These are phyloP conservation scores for Pseudobourletiella spinata DNA, from an alignment of 1,140 invertebrate species.

Conservation along the genomic window DNA sequence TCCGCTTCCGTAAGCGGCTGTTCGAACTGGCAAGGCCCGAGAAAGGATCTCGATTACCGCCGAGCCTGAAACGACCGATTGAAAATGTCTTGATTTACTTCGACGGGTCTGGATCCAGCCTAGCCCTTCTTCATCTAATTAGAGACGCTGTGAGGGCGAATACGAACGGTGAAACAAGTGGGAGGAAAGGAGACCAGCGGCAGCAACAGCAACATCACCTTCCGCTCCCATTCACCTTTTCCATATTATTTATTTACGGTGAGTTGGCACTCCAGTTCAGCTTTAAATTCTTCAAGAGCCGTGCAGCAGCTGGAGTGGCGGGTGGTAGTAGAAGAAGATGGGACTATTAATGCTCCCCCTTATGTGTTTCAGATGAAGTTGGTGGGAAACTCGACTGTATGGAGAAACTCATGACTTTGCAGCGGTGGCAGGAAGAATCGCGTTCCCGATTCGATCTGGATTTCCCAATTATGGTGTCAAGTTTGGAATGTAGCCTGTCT, in stretches of 20 bases:
- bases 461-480: slow-evolving; percentile 9
- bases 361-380: background rate
- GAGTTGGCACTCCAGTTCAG: background rate
- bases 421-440: slow-evolving; percentile 7
- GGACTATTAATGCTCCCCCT: too few relatives aligned
- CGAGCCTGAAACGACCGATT: background rate
- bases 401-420: slow-evolving; percentile 5
- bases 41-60: slow-evolving; percentile 11
- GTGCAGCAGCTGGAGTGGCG: background rate
- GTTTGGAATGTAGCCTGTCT: slow-evolving; percentile 17
- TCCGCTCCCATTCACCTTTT: slow-evolving; percentile 28
- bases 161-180: too few relatives aligned
- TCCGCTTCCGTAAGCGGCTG: slow-evolving; percentile 27
- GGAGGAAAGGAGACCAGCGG: too few relatives aligned
- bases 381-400: background rate
- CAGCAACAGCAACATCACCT: slow-evolving; percentile 6
- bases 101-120: slow-evolving; percentile 14
- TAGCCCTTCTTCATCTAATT: slow-evolving; percentile 24
- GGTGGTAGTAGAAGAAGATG: too few relatives aligned
- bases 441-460: background rate
- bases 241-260: slow-evolving; percentile 25
- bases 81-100: slow-evolving; percentile 24
- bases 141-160: slow-evolving; percentile 1
- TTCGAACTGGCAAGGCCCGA: slow-evolving; percentile 25
- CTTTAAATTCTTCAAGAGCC: background rate